Conservation (phyloP, 2,113 vertebrate species). For the Tonatia bakeri region DNA sequence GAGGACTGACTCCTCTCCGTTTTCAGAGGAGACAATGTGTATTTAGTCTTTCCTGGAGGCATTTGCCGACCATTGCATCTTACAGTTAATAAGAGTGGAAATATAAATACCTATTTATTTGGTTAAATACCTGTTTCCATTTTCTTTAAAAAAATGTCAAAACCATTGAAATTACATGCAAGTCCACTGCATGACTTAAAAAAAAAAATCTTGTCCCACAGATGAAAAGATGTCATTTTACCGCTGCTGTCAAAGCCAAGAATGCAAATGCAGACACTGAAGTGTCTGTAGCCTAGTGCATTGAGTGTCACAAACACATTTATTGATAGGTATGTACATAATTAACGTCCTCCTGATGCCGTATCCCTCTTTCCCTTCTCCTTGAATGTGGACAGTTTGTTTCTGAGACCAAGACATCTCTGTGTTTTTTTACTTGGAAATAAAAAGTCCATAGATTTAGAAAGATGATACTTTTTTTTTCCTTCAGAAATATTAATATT, state of each 20-base stretch:
- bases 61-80: not conserved
- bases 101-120: not conserved
- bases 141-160: not conserved
- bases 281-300: not conserved
- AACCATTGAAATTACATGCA: not conserved
- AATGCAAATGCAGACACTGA: constrained; percentile 17
- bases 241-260: not conserved
- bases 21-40: not conserved
- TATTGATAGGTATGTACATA: constrained; percentile 48
- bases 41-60: not conserved
- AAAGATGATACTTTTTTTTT: not conserved
- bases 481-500: not conserved
- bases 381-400: not conserved
- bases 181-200: not conserved
- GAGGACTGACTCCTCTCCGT: not conserved
- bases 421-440: not conserved
- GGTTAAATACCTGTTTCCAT: not conserved
- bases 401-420: not conserved
- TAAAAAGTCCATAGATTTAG: not conserved
- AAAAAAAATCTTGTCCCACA: not conserved
- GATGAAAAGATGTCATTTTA: constrained; percentile 8
- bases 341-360: not conserved
- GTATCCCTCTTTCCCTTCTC: not conserved
- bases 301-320: constrained; percentile 30
- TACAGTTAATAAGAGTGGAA: not conserved